phyloP scores from a whole-genome alignment of 2,113 vertebrate species.

The Fukomys damarensis region DNA sequence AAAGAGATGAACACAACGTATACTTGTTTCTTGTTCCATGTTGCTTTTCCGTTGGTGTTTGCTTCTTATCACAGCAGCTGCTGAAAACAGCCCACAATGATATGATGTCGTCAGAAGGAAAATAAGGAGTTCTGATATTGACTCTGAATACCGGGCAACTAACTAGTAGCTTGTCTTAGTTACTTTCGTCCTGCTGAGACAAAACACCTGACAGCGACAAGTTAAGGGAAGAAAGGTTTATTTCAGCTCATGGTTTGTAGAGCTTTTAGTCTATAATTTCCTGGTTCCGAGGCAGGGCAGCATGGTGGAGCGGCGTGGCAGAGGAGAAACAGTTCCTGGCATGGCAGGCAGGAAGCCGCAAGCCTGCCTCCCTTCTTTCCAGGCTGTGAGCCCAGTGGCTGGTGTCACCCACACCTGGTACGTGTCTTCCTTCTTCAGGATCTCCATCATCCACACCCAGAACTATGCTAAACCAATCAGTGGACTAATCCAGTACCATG shows the following conservation, averaged over 20 bases:
- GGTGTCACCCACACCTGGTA: neutral
- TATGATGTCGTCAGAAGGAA: neutral
- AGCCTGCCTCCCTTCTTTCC: neutral
- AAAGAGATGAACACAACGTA: neutral
- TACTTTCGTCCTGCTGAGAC: neutral
- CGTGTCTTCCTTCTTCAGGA: neutral
- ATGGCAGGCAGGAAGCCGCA: neutral
- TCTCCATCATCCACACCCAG: neutral
- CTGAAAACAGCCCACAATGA: neutral
- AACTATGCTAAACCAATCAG: neutral
- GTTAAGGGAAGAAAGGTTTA: neutral
- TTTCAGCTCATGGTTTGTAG: neutral
- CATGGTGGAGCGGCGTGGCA: neutral
- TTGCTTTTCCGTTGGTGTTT: neutral
- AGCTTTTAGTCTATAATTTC: neutral
- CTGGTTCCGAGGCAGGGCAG: neutral
- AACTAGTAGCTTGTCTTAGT: neutral
- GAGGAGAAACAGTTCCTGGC: neutral
- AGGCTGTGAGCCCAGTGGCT: neutral
- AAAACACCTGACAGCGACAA: neutral
- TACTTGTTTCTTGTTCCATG: neutral
- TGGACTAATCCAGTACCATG: neutral
- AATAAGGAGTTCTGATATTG: neutral
- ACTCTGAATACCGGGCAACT: neutral
- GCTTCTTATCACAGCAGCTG: neutral